Conservation (phyloP, 2,888 invertebrate genomes). For the Polyploca ridens region DNA sequence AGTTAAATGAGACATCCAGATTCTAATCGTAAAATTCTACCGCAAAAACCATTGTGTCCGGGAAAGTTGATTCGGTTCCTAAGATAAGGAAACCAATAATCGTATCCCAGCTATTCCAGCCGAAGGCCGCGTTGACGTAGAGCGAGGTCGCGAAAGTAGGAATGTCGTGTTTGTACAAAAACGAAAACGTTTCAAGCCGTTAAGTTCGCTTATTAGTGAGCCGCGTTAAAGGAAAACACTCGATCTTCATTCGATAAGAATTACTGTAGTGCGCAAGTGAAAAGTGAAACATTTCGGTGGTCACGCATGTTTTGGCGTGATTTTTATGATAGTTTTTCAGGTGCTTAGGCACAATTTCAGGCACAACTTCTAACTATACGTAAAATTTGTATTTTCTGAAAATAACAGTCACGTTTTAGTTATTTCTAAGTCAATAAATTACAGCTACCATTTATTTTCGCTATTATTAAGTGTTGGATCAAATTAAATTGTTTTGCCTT, state of each 20-base stretch:
- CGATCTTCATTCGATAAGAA: slow-evolving; percentile 28
- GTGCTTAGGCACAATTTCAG: slow-evolving; percentile 1
- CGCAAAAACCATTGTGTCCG: background rate
- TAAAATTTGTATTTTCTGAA: background rate
- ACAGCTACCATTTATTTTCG: background rate
- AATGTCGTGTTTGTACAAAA: slow-evolving; percentile 32
- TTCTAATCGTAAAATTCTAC: slow-evolving; percentile 3
- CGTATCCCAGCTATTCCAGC: slow-evolving; percentile 4
- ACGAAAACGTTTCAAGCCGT: slow-evolving; percentile 38
- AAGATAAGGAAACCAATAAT: slow-evolving; percentile 54
- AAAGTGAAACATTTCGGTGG: slow-evolving; percentile 35
- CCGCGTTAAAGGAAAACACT: slow-evolving; percentile 37
- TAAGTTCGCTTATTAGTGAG: slow-evolving; percentile 43
- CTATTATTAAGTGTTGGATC: background rate
- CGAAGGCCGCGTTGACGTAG: background rate
- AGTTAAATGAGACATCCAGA: background rate
- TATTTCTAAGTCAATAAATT: background rate
- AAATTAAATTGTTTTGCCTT: background rate
- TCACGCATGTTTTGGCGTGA: slow-evolving; percentile 27
- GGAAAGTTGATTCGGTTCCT: slow-evolving; percentile 19
- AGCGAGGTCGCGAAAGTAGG: background rate
- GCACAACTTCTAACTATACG: no score
- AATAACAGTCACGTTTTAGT: background rate
- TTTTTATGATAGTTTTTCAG: slow-evolving; percentile 6
- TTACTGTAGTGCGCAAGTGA: slow-evolving; percentile 32